These are phyloP conservation scores for Cinclus cinclus DNA, from an alignment of 2,113 vertebrate genomes.

Conservation along the genomic window DNA sequence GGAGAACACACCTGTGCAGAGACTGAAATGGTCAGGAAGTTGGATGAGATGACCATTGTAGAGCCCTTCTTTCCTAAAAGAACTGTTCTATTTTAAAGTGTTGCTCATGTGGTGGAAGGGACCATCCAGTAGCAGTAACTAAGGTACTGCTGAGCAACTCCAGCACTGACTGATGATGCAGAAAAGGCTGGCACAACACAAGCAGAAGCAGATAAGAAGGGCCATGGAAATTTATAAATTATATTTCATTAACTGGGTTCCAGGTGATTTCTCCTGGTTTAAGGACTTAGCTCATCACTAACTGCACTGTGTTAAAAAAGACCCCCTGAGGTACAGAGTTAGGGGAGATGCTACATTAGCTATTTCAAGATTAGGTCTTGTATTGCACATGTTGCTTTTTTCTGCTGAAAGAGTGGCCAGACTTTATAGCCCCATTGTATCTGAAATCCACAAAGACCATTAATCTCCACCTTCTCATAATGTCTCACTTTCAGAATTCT, in stretches of 20 bases:
- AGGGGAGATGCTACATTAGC: neutral
- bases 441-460: neutral
- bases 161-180: neutral
- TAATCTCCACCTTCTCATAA: neutral
- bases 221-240: neutral
- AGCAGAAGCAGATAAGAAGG: neutral
- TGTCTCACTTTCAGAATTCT: neutral
- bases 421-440: neutral
- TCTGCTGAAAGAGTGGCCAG: neutral
- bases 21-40: neutral
- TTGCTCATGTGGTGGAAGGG: neutral
- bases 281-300: neutral
- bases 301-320: neutral
- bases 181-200: neutral
- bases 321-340: neutral
- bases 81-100: neutral
- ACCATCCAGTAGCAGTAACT: rapidly evolving
- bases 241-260: neutral
- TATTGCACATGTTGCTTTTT: neutral
- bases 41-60: neutral
- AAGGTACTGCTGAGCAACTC: neutral
- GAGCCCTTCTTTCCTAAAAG: neutral
- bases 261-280: neutral
- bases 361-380: neutral
- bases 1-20: neutral